A percentile compares a stretch with the other conserved stretches of the same genome.
Evolutionary conservation across 2,113 vertebrate genomes (phyloP).

Genomic region (Alligator sinensis): DNA sequence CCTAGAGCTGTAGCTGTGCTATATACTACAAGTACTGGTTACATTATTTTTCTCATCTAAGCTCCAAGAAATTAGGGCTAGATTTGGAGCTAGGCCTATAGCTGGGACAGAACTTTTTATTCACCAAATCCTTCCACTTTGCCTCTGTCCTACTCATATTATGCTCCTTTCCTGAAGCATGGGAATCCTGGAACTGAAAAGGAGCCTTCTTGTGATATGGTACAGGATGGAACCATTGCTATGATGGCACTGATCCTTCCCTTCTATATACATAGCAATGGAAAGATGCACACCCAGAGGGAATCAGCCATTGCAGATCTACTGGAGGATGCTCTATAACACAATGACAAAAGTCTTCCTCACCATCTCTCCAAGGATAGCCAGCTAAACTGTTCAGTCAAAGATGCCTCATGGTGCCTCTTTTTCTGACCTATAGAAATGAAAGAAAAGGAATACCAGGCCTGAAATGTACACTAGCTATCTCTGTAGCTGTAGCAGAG

Average conservation of each 20-base stretch:
- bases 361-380: not conserved
- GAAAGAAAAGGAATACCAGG: not conserved
- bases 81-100: rapidly evolving
- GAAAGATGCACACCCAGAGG: not conserved
- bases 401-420: not conserved
- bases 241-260: not conserved
- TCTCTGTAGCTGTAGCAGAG: slow-evolving; percentile 29
- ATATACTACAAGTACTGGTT: not conserved
- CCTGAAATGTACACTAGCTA: slow-evolving; percentile 25
- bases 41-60: not conserved
- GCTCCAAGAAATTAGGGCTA: not conserved
- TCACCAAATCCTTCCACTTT: not conserved
- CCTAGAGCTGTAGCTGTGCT: not conserved
- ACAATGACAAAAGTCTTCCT: slow-evolving; percentile 3
- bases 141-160: rapidly evolving
- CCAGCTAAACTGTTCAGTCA: not conserved
- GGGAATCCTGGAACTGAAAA: not conserved
- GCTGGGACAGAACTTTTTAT: not conserved
- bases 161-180: not conserved
- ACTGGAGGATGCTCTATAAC: not conserved
- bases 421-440: not conserved
- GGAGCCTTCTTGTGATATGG: not conserved
- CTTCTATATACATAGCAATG: not conserved
- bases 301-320: not conserved
- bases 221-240: not conserved